Conservation (phyloP, 2,113 vertebrate genomes). For the Bathybates hornii region DNA sequence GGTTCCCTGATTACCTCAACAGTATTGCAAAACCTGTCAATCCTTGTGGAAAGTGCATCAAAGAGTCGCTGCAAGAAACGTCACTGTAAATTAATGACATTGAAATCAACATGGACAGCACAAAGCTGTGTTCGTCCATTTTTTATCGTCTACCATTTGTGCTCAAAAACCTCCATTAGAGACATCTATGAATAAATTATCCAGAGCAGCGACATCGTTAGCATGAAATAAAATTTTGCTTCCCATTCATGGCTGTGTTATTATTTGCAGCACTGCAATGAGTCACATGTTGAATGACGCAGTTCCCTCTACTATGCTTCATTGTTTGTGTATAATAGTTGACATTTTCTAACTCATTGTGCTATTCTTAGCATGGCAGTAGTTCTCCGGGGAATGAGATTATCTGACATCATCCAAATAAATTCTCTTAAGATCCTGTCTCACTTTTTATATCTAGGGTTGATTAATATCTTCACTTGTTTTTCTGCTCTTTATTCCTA, state of each 20-base stretch:
- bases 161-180: neutral
- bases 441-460: accelerated
- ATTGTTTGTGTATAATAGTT: neutral
- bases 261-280: neutral
- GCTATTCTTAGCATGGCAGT: neutral
- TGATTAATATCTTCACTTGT: neutral
- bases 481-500: neutral
- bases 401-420: neutral
- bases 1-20: neutral
- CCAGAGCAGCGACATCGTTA: neutral
- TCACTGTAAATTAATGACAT: accelerated
- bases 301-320: neutral
- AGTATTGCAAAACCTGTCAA: neutral
- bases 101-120: neutral
- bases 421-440: neutral
- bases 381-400: neutral
- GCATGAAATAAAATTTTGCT: accelerated
- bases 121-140: neutral
- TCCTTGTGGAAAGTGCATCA: neutral
- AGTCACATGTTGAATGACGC: neutral
- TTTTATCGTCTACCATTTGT: neutral
- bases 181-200: accelerated
- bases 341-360: neutral
- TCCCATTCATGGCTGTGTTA: neutral
- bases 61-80: neutral